Base-by-base conservation (phyloP, 2,113 vertebrate species). In the Microcebus lehilahytsara region DNA sequence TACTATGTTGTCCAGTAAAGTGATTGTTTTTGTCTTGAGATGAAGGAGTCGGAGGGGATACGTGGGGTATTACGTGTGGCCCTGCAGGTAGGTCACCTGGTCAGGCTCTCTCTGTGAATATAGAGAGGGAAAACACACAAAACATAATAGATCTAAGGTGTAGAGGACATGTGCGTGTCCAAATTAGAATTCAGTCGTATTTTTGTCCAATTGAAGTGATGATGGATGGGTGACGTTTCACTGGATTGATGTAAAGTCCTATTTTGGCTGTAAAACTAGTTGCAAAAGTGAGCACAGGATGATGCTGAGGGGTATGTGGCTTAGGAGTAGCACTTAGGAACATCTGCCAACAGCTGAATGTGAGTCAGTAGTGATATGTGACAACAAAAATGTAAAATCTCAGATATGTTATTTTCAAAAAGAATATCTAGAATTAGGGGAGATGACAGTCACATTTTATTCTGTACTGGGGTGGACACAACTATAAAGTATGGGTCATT, bases 121-220 rank as follows among this genome's bases (percentile, higher is more conserved):
- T 42, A 56, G 14, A 34, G 71, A 58, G 27, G 51, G 23, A 37
- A 85, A 40, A 34, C 12, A n/a, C 46, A 23, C 23, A 49, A 46
- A 53, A 11, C 32, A 13, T 13, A 72, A 7, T 56, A 83, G 27
- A 46, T 56, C 14, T 60, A 49, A 92, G 85, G 53, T 60, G 16
- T 10, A 66, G 85, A 91, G 25, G 81, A 13, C 10, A n/a, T 27
- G 16, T 69, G 23, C n/a, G 0, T 71, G 72, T 58, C 62, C 37
- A 46, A 46, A 80, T 27, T 77, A 66, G 58, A 95, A 62, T 32
- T 46, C 27, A 72, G 27, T 74, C 23, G 3, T 91, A 66, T 77
- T 96, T 95, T 91, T 62, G 58, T 94, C 64, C 75, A n/a, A 75
- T 71, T 87, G 79, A 78, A 40, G 42, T 89, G 22, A 79, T 89